Evolutionary conservation across 2,888 invertebrate genomes (phyloP), one percentile per base, ranked within the genome.

Genomic region (Oegoconia quadripuncta): DNA sequence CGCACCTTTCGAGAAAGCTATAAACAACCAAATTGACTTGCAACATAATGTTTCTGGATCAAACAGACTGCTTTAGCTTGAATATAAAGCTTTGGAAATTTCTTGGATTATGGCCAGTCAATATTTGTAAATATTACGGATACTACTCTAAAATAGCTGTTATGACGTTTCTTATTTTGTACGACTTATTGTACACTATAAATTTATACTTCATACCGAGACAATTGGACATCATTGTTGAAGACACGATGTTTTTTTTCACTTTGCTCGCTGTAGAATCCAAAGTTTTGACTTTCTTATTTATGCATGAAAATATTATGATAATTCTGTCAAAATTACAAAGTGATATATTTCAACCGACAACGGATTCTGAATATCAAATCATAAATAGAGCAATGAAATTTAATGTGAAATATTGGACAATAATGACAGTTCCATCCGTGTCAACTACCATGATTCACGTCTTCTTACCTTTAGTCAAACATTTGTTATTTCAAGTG

Each of bases 241-340:
- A 69, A 34, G 69, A 75, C 50, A 41, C 73, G 55, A 45, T 77
- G 40, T 71, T 79, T 48, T 77, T 69, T 53, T 73, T 75, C 16
- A 72, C 65, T 1, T 59, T 63, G 37, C 3, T 74, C 1, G 42
- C 64, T 13, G 51, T 66, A 1, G 13, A 48, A 4, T 66, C 68
- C 2, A 80, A 76, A 63, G 64, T 59, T 4, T 18, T 78, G 2
- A 74, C 74, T 0, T 66, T 68, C 49, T 23, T 64, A 0, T 34
- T 66, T 2, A 47, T 57, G 50, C 59, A 48, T 9, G 37, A 57
- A 0, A 61, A 67, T 46, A 67, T 78, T 20, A 28, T 37, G 7
- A 26, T 52, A 8, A 47, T 74, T 12, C 40, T 81, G 4, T 33
- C 52, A 4, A 48, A 45, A 2, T 40, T 81, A 8, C 73, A 81